phyloP scores from a whole-genome alignment of 2,797 vertebrate species.

The Psittacula derbiana region DNA sequence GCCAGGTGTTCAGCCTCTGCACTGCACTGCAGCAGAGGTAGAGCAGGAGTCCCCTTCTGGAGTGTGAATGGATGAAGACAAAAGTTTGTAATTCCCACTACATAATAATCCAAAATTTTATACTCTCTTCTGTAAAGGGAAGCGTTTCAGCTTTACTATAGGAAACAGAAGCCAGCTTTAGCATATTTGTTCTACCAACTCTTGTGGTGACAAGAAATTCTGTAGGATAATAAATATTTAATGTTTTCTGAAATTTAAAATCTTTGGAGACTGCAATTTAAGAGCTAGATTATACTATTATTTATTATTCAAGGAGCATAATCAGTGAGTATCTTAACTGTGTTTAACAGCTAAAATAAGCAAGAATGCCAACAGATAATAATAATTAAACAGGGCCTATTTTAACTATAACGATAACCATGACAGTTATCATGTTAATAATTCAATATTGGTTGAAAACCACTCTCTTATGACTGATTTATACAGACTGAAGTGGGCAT shows the following conservation, averaged over 20 bases:
- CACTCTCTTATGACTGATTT: conserved; percentile 50
- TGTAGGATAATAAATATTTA: background rate
- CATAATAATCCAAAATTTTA: background rate
- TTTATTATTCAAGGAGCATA: background rate
- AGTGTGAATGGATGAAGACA: background rate
- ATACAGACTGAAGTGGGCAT: conserved; percentile 51
- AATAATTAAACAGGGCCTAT: background rate
- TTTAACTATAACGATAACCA: conserved; percentile 7
- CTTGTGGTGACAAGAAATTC: background rate
- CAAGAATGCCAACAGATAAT: background rate
- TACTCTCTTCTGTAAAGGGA: background rate
- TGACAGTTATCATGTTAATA: conserved; percentile 46
- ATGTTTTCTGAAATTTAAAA: background rate
- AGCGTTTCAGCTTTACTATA: background rate
- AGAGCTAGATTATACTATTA: background rate
- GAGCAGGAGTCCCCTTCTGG: background rate
- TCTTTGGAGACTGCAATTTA: background rate
- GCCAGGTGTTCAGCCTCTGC: background rate
- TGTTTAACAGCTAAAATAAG: background rate
- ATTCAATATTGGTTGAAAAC: conserved; percentile 54
- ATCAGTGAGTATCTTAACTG: background rate
- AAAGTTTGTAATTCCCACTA: background rate
- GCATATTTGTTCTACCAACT: background rate
- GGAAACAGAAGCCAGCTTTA: background rate
- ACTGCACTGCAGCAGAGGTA: background rate